Evolutionary conservation across 2,113 vertebrate genomes (phyloP).

Genomic region (Tinamus guttatus): DNA sequence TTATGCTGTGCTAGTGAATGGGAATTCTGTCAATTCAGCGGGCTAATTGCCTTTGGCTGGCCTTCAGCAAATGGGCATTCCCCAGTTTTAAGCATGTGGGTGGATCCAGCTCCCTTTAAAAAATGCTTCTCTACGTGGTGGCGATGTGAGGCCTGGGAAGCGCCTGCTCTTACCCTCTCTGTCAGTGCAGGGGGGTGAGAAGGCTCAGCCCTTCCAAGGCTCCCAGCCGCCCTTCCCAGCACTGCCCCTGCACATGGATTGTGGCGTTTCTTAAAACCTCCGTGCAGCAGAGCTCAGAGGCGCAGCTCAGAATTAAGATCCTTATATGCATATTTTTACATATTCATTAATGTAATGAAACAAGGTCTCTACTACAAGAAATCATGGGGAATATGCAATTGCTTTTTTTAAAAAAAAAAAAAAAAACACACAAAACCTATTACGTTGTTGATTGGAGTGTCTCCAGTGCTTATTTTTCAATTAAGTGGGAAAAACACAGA

Average conservation of each 20-base stretch:
- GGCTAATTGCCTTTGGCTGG: background rate
- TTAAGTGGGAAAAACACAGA: slow-evolving; percentile 18
- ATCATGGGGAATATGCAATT: background rate
- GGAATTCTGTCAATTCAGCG: background rate
- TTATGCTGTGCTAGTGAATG: background rate
- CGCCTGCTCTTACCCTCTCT: background rate
- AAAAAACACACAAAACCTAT: no score
- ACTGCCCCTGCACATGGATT: background rate
- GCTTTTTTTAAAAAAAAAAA: no score
- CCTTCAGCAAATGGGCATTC: background rate
- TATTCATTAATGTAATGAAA: slow-evolving; percentile 15
- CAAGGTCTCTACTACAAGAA: background rate
- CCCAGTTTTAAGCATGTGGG: background rate
- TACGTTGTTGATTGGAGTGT: slow-evolving; percentile 28
- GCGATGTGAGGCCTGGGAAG: background rate
- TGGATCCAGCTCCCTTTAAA: background rate
- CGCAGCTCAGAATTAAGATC: background rate
- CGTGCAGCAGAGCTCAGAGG: background rate
- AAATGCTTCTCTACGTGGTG: background rate
- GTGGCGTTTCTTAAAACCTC: background rate
- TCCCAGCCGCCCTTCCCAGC: background rate
- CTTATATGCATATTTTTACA: background rate
- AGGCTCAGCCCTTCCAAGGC: background rate
- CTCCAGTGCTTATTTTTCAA: slow-evolving; percentile 48
- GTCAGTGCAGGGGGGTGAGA: background rate